A percentile compares a stretch with the other conserved stretches of the same genome.
These are phyloP conservation scores for Cydia amplana DNA, from an alignment of 1,140 invertebrate species.

Conservation along the genomic window DNA sequence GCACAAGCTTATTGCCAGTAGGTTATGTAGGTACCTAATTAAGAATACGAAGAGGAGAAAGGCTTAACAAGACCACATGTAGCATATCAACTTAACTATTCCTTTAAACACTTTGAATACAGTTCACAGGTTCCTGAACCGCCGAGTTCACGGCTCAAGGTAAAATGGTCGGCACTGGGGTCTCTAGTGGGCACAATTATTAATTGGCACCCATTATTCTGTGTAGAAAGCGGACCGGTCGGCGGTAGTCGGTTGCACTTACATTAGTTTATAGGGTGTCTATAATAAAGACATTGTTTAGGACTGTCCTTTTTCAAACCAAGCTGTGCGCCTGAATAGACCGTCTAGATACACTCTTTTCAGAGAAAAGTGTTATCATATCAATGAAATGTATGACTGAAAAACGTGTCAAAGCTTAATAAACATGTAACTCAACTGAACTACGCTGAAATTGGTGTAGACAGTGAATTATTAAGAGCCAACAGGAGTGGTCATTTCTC, in stretches of 20 bases:
- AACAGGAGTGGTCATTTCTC: too few relatives aligned
- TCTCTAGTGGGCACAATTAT: conserved; percentile 22
- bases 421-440: too few relatives aligned
- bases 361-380: too few relatives aligned
- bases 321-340: not conserved
- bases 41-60: not conserved
- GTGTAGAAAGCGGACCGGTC: conserved; percentile 23
- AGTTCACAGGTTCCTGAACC: conserved; percentile 16
- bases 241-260: conserved; percentile 24
- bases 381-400: too few relatives aligned
- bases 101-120: conserved; percentile 11
- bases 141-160: not conserved
- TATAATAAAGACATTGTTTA: not conserved
- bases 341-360: not conserved
- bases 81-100: not conserved
- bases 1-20: not conserved
- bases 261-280: conserved; percentile 13
- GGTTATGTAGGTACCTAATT: not conserved
- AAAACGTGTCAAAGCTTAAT: too few relatives aligned
- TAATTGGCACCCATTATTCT: conserved; percentile 30
- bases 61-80: not conserved
- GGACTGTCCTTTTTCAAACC: not conserved
- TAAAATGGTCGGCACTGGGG: not conserved
- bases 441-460: too few relatives aligned
- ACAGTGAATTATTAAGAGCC: too few relatives aligned